phyloP scores from a whole-genome alignment of 2,113 vertebrate species.

The Calidris pygmaea region DNA sequence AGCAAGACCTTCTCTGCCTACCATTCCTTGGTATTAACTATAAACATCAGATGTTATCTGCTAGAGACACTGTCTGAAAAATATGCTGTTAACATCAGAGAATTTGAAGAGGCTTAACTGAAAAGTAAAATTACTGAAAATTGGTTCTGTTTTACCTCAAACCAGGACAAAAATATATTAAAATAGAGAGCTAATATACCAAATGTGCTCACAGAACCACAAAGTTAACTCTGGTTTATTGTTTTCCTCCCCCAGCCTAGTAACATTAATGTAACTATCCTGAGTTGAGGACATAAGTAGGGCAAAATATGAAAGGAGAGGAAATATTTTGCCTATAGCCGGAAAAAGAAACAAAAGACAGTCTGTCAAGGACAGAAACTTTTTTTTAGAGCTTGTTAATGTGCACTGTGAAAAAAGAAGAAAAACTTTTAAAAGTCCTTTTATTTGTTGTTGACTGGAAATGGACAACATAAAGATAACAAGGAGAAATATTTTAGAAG shows the following conservation, averaged over 20 bases:
- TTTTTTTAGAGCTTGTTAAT: neutral
- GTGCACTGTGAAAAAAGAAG: fast-evolving
- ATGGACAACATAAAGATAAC: neutral
- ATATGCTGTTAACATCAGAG: neutral
- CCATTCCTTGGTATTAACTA: neutral
- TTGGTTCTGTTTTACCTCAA: neutral
- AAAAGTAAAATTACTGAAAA: neutral
- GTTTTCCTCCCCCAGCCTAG: fast-evolving
- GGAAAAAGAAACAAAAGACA: neutral
- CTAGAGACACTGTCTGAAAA: neutral
- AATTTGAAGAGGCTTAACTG: neutral
- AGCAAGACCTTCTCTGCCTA: neutral
- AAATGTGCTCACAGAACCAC: neutral
- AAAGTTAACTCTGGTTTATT: neutral
- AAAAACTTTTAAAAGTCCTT: neutral
- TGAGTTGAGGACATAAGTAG: neutral
- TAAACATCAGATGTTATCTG: neutral
- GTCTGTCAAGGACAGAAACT: neutral
- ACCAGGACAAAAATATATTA: neutral
- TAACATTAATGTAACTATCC: neutral
- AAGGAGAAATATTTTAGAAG: neutral
- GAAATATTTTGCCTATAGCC: neutral
- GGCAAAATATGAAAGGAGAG: neutral
- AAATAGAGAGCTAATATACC: neutral
- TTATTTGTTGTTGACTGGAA: neutral